phyloP scores from a whole-genome alignment of 92 coral and sea anemone genomes.

The Palythoa caribaeorum region DNA sequence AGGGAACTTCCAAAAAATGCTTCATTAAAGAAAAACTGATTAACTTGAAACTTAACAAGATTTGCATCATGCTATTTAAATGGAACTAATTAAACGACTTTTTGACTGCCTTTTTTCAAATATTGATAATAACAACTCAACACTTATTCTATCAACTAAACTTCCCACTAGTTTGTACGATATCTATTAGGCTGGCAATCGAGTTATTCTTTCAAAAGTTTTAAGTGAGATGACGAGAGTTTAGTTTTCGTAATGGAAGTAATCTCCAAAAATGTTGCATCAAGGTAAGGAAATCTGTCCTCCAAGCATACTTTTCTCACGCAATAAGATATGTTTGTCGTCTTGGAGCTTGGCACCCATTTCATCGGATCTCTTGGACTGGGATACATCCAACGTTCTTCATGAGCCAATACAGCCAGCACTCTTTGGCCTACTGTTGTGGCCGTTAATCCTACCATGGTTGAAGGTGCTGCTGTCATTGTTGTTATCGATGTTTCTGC shows the following conservation, averaged over 20 bases:
- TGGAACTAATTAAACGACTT: background rate
- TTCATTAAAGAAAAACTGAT: too few species aligned
- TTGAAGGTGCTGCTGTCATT: too few species aligned
- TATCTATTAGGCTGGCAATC: background rate
- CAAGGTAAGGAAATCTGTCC: constrained; percentile 52
- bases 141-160: background rate
- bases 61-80: background rate
- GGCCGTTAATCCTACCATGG: too few species aligned
- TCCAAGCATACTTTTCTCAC: constrained; percentile 30
- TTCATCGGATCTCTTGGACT: constrained; percentile 44
- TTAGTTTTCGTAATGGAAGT: background rate
- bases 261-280: constrained; percentile 39
- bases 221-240: background rate
- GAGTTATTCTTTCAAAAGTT: constrained; percentile 1
- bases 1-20: too few species aligned
- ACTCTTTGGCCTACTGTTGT: too few species aligned
- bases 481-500: too few species aligned
- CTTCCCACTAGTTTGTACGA: background rate
- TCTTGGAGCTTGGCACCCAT: constrained; percentile 45
- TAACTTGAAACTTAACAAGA: too few species aligned
- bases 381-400: constrained; percentile 55
- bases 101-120: background rate
- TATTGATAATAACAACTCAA: background rate
- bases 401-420: constrained; percentile 33
- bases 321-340: constrained; percentile 42